Base-by-base conservation (phyloP, 2,888 invertebrate species). In the Thelaira solivaga region DNA sequence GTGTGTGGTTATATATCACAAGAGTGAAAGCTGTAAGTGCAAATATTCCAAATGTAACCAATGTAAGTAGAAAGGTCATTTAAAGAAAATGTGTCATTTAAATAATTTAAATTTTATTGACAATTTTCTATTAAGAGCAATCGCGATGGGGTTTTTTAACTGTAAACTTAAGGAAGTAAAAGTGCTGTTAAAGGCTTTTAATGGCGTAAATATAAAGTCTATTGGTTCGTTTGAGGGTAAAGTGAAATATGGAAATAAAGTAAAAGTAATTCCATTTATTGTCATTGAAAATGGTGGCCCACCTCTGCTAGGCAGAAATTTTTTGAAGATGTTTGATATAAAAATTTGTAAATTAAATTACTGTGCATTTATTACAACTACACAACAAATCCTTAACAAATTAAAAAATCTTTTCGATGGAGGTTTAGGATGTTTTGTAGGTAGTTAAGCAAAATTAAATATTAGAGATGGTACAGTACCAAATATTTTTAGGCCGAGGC, bases 231-330 rank as follows among this genome's bases (percentile, higher is more conserved):
- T 73, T 72, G 57, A 74, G 1, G 61, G 75, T 13, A 2, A 18
- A 7, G 22, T 76, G 10, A 26, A 22, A n/a, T 79, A 73, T 22
- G 61, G 74, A 26, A 59, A 71, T 49, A 22, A 36, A 16, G 22
- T 24, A 5, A 43, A 47, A 67, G 11, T 13, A 7, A 13, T 81
- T 18, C 49, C 80, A 20, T 29, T 76, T 26, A 29, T 67, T 18
- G 65, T 80, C 4, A 67, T 80, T 22, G 36, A 76, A 55, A 68
- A 62, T 64, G 74, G 73, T 24, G 80, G 78, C 36, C 80, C 81
- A 39, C 78, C 78, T 18, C 41, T 77, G 31, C 29, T 76, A 2
- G 77, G 78, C 3, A 59, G 72, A 26, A 59, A 81, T 65, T 81
- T 80, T 69, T 65, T 80, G 36, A 24, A 67, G 26, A 26, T 8